These are phyloP conservation scores for Orientallactaga bullata DNA, from an alignment of 2,113 vertebrate genomes.

Conservation along the genomic window DNA sequence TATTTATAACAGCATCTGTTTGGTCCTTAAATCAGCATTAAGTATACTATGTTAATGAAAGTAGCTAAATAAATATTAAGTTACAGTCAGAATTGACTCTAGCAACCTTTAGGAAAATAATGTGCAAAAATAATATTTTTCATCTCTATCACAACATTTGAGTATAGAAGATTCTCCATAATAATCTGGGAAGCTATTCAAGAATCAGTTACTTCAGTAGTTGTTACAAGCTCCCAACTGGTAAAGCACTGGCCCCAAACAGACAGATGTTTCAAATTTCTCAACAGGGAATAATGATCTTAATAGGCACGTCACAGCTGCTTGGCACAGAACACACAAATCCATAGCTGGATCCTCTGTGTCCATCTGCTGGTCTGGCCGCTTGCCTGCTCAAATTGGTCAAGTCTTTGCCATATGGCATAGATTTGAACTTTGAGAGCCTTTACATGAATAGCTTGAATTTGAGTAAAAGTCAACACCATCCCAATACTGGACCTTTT, in stretches of 20 bases:
- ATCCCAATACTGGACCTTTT: slow-evolving; percentile 5
- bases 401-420: slow-evolving; percentile 74
- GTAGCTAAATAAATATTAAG: neutral
- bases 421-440: slow-evolving; percentile 47
- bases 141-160: neutral
- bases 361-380: slow-evolving; percentile 83
- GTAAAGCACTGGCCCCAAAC: slow-evolving; percentile 62
- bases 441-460: slow-evolving; percentile 55
- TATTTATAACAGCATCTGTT: neutral
- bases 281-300: slow-evolving; percentile 73
- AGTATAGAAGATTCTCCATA: neutral
- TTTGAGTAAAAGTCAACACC: slow-evolving; percentile 63
- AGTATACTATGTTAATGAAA: neutral
- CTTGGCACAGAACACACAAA: slow-evolving; percentile 56
- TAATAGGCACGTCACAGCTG: slow-evolving; percentile 77
- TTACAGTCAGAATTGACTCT: slow-evolving; percentile 7
- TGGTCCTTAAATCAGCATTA: neutral
- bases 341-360: slow-evolving; percentile 45
- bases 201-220: slow-evolving; percentile 47
- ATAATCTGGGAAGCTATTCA: neutral
- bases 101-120: neutral
- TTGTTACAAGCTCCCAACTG: slow-evolving; percentile 53
- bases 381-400: slow-evolving; percentile 76
- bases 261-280: slow-evolving; percentile 80
- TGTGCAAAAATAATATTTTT: neutral